Percentiles rank a stretch among this genome's conserved stretches.
phyloP scores from a whole-genome alignment of 1,140 invertebrate species.

The Dendrolimus punctatus region DNA sequence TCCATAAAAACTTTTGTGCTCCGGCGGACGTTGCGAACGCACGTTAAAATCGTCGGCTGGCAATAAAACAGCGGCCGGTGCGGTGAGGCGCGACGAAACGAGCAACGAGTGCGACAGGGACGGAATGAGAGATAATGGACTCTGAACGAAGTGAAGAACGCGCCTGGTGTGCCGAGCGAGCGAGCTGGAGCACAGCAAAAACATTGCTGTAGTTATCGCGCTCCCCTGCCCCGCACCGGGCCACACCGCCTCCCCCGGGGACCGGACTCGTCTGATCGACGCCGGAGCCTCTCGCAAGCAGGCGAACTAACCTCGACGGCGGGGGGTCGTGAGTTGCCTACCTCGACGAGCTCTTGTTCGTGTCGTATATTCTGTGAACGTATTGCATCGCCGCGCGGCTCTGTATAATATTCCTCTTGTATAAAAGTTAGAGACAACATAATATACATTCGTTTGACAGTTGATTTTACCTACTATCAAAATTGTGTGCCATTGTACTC shows the following conservation, averaged over 20 bases:
- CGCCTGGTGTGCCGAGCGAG: conserved; percentile 53
- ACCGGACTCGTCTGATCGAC: conserved; percentile 47
- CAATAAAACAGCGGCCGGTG: conserved; percentile 70
- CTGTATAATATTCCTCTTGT: conserved; percentile 34
- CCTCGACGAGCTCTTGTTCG: conserved; percentile 27
- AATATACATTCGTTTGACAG: conserved; percentile 35
- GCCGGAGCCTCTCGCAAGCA: conserved; percentile 48
- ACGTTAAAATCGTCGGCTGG: conserved; percentile 70
- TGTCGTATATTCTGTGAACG: conserved; percentile 19
- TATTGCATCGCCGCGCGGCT: conserved; percentile 23
- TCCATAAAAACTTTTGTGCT: conserved; percentile 72
- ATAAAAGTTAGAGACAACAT: conserved; percentile 42
- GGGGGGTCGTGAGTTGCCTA: conserved; percentile 52
- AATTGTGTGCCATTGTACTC: conserved; percentile 28
- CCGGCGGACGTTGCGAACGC: conserved; percentile 68
- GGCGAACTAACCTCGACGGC: conserved; percentile 52
- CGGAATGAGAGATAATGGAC: conserved; percentile 59
- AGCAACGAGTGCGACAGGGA: conserved; percentile 49
- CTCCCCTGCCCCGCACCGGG: conserved; percentile 25
- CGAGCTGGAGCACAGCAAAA: conserved; percentile 63
- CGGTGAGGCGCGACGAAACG: conserved; percentile 61
- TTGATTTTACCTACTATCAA: conserved; percentile 29
- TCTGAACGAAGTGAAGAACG: conserved; percentile 63
- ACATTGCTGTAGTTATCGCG: conserved; percentile 62
- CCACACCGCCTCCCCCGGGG: conserved; percentile 19